Base-by-base conservation (phyloP, 1,140 invertebrate genomes). In the Sitodiplosis mosellana region DNA sequence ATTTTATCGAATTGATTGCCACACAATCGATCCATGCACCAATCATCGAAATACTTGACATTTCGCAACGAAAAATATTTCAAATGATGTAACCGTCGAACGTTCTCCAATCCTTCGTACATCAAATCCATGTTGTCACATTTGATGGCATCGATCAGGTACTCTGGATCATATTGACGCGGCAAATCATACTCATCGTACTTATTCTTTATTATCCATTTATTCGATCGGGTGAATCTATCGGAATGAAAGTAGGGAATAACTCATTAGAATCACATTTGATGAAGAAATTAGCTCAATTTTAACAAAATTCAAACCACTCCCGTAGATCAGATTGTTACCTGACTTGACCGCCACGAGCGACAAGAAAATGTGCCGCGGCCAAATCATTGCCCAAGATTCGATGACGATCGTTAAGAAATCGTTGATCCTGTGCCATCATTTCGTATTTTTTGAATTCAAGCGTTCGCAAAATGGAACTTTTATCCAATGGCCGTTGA, bases 51-150 rank as follows among this genome's bases (percentile, higher is more conserved):
- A 37, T 69, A 53, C 41, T 60, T 54, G 52, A 78, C 80, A 45
- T 75, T 69, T 52, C 64, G 69, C 21, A 88, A 65, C 51, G 72
- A 80, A 1, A 85, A 54, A 65, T 75, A 77, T 55, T 75, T 76
- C 0, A 88, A 51, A 40, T 70, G 59, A 21, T 61, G 52, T 12
- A 89, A 61, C 48, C 69, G 67, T 54, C 69, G 60, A 8, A 87
- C 61, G 58, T 81, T 81, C 19, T 73, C 64, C n/a, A 85, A 56
- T 19, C 78, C 80, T 66, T 87, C 80, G 60, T 82, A 85, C 54
- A 71, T 64, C 0, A 88, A 37, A 15, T 66, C 48, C 46, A 77
- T 70, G 34, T 70, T 64, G 18, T 72, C 74, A 15, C 72, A 75
- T 65, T 87, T 80, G 44, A 89, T 65, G 15, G 70, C 78, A 59